Evolutionary conservation across 37 sponge, comb jelly and placozoan genomes (phyloP).

Genomic region (Crambe crambe): DNA sequence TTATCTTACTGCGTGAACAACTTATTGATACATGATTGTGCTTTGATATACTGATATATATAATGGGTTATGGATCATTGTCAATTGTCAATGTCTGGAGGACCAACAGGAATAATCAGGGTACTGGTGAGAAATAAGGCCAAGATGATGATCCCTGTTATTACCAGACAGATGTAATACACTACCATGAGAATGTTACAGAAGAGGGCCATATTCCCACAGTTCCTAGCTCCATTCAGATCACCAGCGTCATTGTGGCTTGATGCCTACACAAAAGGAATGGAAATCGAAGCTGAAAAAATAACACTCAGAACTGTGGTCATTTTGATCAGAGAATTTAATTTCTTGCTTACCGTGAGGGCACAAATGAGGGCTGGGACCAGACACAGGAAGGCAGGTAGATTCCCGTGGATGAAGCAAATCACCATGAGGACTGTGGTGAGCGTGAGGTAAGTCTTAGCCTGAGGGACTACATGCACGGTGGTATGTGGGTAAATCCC

Average conservation of each 20-base stretch:
- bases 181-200: slow-evolving; percentile 9
- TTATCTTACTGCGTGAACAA: too few species aligned
- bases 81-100: too few species aligned
- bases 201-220: slow-evolving; percentile 13
- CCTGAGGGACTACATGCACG: background rate
- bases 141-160: slow-evolving; percentile 1
- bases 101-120: background rate
- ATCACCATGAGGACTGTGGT: slow-evolving; percentile 2
- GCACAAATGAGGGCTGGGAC: slow-evolving; percentile 20
- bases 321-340: too few species aligned
- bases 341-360: too few species aligned
- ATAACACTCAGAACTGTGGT: too few species aligned
- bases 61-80: background rate
- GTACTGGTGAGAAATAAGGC: too few species aligned
- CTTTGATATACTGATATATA: background rate
- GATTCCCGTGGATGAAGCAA: slow-evolving; percentile 7
- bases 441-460: background rate
- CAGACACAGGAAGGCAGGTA: slow-evolving; percentile 14
- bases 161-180: background rate
- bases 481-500: too few species aligned
- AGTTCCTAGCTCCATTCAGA: slow-evolving; percentile 15
- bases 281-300: too few species aligned
- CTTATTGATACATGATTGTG: background rate
- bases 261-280: slow-evolving; percentile 5
- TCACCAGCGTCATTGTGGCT: slow-evolving; percentile 31